Base-by-base conservation (phyloP, 2,797 vertebrate genomes). In the Sebastes itinus region DNA sequence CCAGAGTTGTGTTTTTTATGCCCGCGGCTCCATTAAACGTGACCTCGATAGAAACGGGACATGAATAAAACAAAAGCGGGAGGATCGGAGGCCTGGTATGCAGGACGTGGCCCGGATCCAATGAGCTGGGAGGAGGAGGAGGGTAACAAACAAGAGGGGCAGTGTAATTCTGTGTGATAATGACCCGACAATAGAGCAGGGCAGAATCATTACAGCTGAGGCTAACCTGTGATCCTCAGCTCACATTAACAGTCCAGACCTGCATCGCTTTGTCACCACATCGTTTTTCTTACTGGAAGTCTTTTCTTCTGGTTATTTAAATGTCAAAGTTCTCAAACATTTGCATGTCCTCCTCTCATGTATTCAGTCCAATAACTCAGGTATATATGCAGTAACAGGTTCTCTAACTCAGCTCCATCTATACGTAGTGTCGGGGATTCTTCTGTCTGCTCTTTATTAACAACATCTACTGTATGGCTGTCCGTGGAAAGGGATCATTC, bases 21-120 rank as follows among this genome's bases (percentile, higher is more conserved):
- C 67, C 78, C 74, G 18, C 67, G 2, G 84, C 86, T 89, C 90
- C 90, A 92, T 93, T 91, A 92, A 94, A 92, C 76, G 35, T 86
- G 88, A 93, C 89, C 93, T 92, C 77, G 58, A 84, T 78, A 71
- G 80, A 88, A 87, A 69, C 60, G 18, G 81, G 72, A 84, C 85
- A 90, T 88, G 81, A 92, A 89, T 90, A 82, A 89, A 93, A 93
- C 81, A 89, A 89, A 85, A 81, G 90, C 74, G 78, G 35, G 42
- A 58, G 66, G 82, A 87, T 74, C 46, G 59, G 74, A 76, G 84
- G 86, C 85, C 76, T 69, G 87, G 90, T 82, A 86, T 89, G 77
- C 87, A 78, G 84, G 85, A 90, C 35, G 60, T 89, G 94, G 91
- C 92, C 75, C 23, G 0, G 61, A 58, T 91, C 88, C 90, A 92